Evolutionary conservation across 1,140 invertebrate genomes (phyloP), one percentile per base, ranked within the genome.

Genomic region (Goniozus legneri): DNA sequence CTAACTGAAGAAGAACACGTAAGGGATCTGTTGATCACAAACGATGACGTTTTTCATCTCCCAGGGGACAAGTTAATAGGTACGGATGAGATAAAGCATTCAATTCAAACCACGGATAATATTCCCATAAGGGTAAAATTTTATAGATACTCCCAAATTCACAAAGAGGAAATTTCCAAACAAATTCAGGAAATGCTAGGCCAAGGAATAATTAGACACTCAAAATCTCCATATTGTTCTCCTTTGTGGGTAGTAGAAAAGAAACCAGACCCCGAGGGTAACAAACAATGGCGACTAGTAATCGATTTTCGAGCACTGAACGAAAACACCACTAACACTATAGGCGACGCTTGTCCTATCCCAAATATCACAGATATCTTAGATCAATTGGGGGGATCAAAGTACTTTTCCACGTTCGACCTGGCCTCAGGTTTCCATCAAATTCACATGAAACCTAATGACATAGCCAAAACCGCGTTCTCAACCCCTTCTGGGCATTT

Each of bases 331-430:
- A n/a, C n/a, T 1, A 14, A 38, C 2, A 38, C 36, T 1, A 33
- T 46, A 10, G 35, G 35, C 2, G 24, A 46, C 10, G 15, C 7
- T 0, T 46, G 32, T 10, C 24, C 27, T 0, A 3, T 32, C 1
- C 35, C 34, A 2, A 45, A 38, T 10, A 45, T 45, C 15, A 20
- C 16, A 1, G 44, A 45, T 8, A 38, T 38, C 1, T 19, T 45
- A n/a, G 34, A 45, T 15, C 35, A 45, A 8, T 15, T 45, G 8
- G 35, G 44, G 1, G 24, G 38, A 27, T 18, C 34, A 1, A 36
- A 38, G n/a, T 46, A 38, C n/a, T 46, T 38, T 21, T n/a, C 44
- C 0, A 38, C 34, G 3, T 24, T 44, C 3, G 39, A 42, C 13
- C 14, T 42, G 2, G 27, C 39, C 2, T 18, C 3, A 12, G 39